These are phyloP conservation scores for Vidua macroura DNA, from an alignment of 2,113 vertebrate species.

Conservation along the genomic window DNA sequence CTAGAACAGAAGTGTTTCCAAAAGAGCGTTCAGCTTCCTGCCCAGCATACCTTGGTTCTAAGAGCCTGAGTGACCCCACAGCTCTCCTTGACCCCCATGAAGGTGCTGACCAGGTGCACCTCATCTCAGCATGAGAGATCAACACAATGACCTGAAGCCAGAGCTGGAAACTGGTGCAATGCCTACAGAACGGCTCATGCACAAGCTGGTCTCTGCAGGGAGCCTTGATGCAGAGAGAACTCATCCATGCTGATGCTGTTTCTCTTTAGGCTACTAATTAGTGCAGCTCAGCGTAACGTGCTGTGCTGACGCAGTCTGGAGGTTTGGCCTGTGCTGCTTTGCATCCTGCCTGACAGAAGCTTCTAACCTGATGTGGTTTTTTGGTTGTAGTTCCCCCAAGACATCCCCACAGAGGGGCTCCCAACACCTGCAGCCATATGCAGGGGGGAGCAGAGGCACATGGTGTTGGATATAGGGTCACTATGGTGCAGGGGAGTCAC, in stretches of 20 bases:
- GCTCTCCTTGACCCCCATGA: background rate
- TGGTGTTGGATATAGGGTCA: background rate
- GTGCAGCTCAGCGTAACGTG: background rate
- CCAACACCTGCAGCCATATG: background rate
- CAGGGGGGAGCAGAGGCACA: background rate
- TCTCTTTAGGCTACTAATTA: constrained; percentile 26
- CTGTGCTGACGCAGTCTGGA: background rate
- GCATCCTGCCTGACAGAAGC: background rate
- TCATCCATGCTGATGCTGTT: background rate
- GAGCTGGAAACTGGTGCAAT: background rate
- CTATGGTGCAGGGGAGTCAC: background rate
- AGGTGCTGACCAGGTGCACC: background rate
- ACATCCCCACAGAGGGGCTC: background rate
- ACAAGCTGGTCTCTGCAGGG: background rate
- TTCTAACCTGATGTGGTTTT: background rate
- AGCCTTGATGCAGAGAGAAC: background rate
- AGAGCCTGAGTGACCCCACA: background rate
- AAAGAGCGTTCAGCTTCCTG: background rate
- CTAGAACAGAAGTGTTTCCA: background rate
- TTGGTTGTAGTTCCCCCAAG: background rate
- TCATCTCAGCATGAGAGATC: background rate
- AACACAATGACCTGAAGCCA: background rate
- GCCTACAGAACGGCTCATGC: background rate
- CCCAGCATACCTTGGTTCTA: background rate
- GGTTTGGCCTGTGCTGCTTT: background rate